Base-by-base conservation (phyloP, 2,113 vertebrate species). In the Paramormyrops kingsleyae region DNA sequence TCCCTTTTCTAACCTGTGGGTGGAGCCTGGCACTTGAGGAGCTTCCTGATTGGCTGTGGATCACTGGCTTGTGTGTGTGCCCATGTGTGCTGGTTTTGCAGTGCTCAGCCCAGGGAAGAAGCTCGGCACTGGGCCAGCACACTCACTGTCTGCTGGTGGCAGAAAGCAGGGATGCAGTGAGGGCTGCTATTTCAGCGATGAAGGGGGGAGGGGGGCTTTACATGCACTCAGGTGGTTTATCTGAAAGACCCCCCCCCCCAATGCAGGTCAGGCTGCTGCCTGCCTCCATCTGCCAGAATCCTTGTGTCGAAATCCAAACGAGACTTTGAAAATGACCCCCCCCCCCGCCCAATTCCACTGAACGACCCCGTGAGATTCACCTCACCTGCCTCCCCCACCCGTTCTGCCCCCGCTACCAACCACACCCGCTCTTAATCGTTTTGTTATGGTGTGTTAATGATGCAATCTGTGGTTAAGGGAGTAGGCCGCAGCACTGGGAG, bases 371-470 rank as follows among this genome's bases (percentile, higher is more conserved):
- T 49, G 47, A 49, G 47, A 49, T 12, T 49, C 47, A 2, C 19
- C 53, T 44, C 62, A 83, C 21, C 42, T 88, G n/a, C 15, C 87
- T 83, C 85, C 85, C 2, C 80, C 91, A 84, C 47, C 49, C 49
- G 0, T 15, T 4, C 15, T 4, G 3, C 56, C 74, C 87, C 62
- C 89, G 66, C 89, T 35, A 90, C 89, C 89, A 88, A 66, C 90
- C 77, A 52, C 66, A 39, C 91, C 77, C 88, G 87, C 90, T 91
- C 90, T 90, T 94, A 93, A 93, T 93, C 91, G 91, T 93, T 93
- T 92, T 94, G 92, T 94, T 93, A 92, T 92, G 92, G 92, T 92
- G 91, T 91, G 77, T 93, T 93, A 94, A 93, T 93, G 93, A 93
- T 93, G 93, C 92, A 94, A 93, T 92, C 90, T 93, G 90, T 89